A percentile compares a stretch with the other conserved stretches of the same genome.
Conservation (phyloP, 2,113 vertebrate species). For the Erythrocercus mccallii region DNA sequence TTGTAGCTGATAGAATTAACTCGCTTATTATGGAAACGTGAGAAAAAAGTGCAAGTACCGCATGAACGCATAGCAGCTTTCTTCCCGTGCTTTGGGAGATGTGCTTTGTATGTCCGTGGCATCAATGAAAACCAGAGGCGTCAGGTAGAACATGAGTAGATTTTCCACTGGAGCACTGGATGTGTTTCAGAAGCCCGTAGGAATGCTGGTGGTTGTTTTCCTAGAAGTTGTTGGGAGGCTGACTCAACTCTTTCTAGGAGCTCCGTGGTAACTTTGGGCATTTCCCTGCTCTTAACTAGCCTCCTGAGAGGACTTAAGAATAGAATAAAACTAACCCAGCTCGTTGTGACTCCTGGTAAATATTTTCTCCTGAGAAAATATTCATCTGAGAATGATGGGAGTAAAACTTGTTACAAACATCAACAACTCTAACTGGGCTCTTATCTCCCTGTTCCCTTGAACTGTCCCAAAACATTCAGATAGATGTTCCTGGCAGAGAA, state of each 20-base stretch:
- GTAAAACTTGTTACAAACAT: neutral
- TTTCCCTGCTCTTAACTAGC: neutral
- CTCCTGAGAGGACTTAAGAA: neutral
- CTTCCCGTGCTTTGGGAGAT: fast-evolving
- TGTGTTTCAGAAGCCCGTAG: neutral
- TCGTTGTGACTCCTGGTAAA: neutral
- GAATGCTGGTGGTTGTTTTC: conserved; percentile 25
- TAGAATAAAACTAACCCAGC: neutral
- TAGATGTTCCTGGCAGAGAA: neutral
- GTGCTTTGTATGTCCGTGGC: neutral
- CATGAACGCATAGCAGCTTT: fast-evolving
- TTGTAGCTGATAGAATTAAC: neutral
- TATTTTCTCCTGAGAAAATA: neutral
- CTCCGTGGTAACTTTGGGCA: neutral
- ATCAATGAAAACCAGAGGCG: neutral
- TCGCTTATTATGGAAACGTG: neutral
- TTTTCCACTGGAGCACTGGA: neutral
- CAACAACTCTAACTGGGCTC: neutral
- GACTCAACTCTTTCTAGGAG: conserved; percentile 26
- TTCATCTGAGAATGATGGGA: neutral
- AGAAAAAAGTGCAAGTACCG: neutral
- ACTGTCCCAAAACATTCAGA: neutral
- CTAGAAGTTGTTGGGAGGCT: neutral
- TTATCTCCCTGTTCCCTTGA: neutral
- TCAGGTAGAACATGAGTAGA: fast-evolving